Evolutionary conservation across 2,113 vertebrate genomes (phyloP).

Genomic region (Pachyramphus minor): DNA sequence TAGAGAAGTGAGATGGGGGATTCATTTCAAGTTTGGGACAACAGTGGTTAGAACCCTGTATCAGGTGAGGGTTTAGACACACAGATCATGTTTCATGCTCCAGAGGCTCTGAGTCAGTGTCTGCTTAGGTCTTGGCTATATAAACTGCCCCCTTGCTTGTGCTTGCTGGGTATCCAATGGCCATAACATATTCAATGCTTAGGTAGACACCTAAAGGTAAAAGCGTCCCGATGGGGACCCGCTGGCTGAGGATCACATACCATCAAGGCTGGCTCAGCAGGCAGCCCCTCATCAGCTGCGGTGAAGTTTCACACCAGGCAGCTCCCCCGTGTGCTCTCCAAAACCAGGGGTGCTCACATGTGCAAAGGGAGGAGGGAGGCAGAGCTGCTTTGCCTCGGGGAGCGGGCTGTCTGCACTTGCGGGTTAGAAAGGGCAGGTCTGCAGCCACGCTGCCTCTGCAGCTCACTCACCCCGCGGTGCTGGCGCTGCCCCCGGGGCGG

Average conservation of each 20-base stretch:
- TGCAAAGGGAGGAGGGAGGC: not conserved
- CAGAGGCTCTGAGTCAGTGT: not conserved
- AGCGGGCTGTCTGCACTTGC: not conserved
- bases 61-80: not conserved
- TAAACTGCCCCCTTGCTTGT: not conserved
- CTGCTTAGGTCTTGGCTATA: not conserved
- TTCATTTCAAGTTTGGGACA: not conserved
- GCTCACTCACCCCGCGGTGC: not conserved
- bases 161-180: not conserved
- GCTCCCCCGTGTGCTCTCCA: not conserved
- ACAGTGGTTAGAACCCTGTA: not conserved
- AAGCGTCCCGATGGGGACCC: accelerated
- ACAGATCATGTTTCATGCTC: not conserved
- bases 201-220: not conserved
- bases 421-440: too few species aligned
- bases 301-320: not conserved
- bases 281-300: accelerated
- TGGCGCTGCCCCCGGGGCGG: not conserved
- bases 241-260: not conserved
- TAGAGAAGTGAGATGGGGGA: not conserved
- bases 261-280: not conserved
- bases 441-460: too few species aligned
- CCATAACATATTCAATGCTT: not conserved
- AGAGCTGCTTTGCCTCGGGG: not conserved
- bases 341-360: not conserved